Evolutionary conservation across 1,140 invertebrate species (phyloP).

Genomic region (Penaeus chinensis): DNA sequence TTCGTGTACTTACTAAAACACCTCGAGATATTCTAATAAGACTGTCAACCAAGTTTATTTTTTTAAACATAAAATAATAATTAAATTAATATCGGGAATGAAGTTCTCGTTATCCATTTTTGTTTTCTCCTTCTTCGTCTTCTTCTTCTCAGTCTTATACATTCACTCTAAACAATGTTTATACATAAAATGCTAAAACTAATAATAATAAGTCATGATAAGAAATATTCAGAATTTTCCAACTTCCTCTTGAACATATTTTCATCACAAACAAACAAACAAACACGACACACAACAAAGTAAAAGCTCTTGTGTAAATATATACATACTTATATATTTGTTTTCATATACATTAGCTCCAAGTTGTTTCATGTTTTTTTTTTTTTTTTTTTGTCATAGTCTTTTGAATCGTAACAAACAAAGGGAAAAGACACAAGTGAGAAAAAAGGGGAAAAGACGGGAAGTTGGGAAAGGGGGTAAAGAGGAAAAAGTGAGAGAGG

Average conservation of each 20-base stretch:
- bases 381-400: no score
- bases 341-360: slow-evolving; percentile 3
- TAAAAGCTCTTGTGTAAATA: slow-evolving; percentile 40
- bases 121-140: background rate
- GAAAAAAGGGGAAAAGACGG: slow-evolving; percentile 3
- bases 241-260: slow-evolving; percentile 16
- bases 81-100: background rate
- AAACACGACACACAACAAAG: slow-evolving; percentile 54
- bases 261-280: slow-evolving; percentile 57
- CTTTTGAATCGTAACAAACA: no score
- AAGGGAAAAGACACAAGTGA: no score
- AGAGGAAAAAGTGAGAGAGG: background rate
- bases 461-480: background rate
- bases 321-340: slow-evolving; percentile 38
- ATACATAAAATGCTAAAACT: background rate
- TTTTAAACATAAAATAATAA: background rate
- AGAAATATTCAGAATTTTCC: no score
- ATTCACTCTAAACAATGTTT: no score
- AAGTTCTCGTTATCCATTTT: background rate
- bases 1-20: no score
- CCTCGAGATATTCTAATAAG: background rate
- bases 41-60: background rate
- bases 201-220: no score
- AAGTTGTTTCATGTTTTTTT: no score
- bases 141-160: no score